Evolutionary conservation across 2,113 vertebrate genomes (phyloP), one percentile per base, ranked within the genome.

Genomic region (Monarcha castaneiventris): DNA sequence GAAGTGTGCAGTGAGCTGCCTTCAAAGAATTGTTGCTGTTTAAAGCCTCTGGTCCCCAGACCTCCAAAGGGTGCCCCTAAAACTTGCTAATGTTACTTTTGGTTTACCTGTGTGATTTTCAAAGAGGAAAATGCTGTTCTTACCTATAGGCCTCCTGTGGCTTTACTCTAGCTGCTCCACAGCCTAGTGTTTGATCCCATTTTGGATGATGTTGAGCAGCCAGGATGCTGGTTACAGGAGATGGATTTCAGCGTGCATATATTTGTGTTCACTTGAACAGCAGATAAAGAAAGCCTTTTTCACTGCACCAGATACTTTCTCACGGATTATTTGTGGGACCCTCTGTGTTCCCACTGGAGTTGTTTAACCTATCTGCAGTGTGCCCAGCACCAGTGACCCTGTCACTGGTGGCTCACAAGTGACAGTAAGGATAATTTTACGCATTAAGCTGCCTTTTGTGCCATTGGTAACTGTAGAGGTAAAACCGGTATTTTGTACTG

Each of bases 121-220:
- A 16, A 55, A 52, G 63, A 35, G 25, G 23, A 41, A 83, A 76
- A 15, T 0, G 3, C 17, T 69, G 7, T 37, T 66, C 26, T 81
- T 74, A 32, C 68, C 52, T 52, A 1, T 12, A 39, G 64, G 41
- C 46, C 68, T 81, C 2, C 29, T 16, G 35, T 1, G 1, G 13
- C 39, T 74, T 72, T 29, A 6, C 32, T 78, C 26, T 2, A 75
- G 46, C 26, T 49, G 19, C 37, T 69, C 0, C 0, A 7, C 14
- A 54, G 32, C 33, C 27, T 32, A 1, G 25, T 4, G 14, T 64
- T 83, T 55, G 8, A n/a, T 12, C 11, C 21, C 3, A 2, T 49
- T 75, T 37, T 0, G 1, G 30, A 16, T 35, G 51, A 2, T 46
- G 51, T 63, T 43, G 71, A 44, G 23, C 39, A 54, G 37, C 13